Evolutionary conservation across 2,113 vertebrate genomes (phyloP), one percentile per base, ranked within the genome.

Genomic region (Talpa occidentalis): DNA sequence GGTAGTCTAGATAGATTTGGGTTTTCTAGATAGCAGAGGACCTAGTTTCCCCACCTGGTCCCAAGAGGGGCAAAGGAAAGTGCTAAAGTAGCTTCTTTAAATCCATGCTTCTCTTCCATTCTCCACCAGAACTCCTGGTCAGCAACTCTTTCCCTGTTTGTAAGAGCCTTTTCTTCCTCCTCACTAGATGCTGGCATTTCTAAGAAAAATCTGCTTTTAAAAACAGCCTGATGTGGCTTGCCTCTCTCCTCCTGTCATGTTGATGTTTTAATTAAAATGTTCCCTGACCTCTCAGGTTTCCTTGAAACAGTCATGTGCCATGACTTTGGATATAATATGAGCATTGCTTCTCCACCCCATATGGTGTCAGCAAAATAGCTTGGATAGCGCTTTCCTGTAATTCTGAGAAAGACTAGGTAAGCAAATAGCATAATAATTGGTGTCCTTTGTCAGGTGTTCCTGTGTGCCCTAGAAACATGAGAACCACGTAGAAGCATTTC

Each of bases 211-310:
- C 64, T 85, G 62, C 42, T 62, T 52, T 59, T 12, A 35, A 49
- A 47, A 67, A n/a, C n/a, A n/a, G 32, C 47, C 69, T 32, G 11
- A 3, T 60, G 44, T 83, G 49, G 11, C 52, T 60, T 19, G 62
- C 22, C 21, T 56, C 26, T 67, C 80, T 70, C 24, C 26, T 78
- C 5, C 0, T 62, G 60, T 80, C 80, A 76, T 6, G 10, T n/a
- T 54, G 79, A 62, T 35, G 72, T 67, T 93, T 95, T 91, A 86
- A 84, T 90, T 87, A 72, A 84, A 73, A 76, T 84, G 73, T 42
- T 81, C 72, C 54, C 73, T 44, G 70, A 73, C 64, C 81, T 54
- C 69, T 64, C 22, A 24, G 49, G 59, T 84, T 93, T 93, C 42
- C 73, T 88, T 82, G 91, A 79, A 88, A 59, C 32, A 42, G 74